These are phyloP conservation scores for Steinernema carpocapsae DNA, from an alignment of 2,888 invertebrate genomes.

Conservation along the genomic window DNA sequence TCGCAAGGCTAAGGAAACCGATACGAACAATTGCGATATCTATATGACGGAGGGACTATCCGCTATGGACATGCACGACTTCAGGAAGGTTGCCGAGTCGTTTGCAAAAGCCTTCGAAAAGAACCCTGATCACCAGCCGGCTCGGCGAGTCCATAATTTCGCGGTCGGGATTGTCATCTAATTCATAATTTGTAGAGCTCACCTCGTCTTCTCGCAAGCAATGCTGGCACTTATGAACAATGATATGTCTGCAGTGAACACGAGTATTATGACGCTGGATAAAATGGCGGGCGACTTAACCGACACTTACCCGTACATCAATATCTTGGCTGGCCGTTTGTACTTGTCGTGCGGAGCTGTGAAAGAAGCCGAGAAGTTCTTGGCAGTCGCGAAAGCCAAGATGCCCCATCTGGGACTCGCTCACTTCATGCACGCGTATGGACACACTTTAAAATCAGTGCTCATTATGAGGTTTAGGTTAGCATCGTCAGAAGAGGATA, in stretches of 20 bases:
- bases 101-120: not conserved
- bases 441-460: not conserved
- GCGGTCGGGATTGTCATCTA: not conserved
- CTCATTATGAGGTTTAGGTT: not conserved
- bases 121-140: not conserved
- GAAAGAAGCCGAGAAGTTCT: not conserved
- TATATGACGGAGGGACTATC: not conserved
- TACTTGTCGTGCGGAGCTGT: not conserved
- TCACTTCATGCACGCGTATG: constrained; percentile 4
- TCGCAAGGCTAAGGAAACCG: not conserved
- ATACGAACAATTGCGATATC: not conserved
- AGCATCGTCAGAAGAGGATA: no score
- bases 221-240: not conserved
- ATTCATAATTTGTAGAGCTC: not conserved
- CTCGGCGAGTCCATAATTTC: not conserved
- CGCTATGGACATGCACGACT: not conserved
- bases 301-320: not conserved
- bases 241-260: not conserved
- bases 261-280: not conserved
- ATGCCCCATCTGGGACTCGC: not conserved
- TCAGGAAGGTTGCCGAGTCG: not conserved
- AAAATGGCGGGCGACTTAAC: not conserved
- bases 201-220: not conserved
- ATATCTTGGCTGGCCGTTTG: not conserved
- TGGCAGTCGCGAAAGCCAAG: not conserved